Base-by-base conservation (phyloP, 2,797 vertebrate species). In the Avahi laniger region DNA sequence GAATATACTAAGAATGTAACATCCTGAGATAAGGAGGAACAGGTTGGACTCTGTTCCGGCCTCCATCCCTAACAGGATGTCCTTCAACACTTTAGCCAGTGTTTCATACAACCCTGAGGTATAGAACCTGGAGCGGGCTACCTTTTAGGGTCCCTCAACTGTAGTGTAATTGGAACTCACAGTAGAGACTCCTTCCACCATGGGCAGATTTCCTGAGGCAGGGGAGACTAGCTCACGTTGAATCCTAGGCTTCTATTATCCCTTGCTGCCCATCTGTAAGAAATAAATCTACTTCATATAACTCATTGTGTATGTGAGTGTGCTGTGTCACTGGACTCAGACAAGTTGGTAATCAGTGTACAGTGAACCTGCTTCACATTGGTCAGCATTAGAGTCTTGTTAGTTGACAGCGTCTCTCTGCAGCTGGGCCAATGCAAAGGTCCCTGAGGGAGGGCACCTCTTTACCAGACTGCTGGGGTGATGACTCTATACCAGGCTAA, bases 61-160 rank as follows among this genome's bases (percentile, higher is more conserved):
- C 2, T 41, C 43, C 50, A 4, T 1, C 1, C 30, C 5, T 2
- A 65, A 78, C 14, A 63, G 33, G 1, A 59, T 52, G 2, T 33
- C 28, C 15, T 92, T 83, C 18, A 38, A 46, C 0, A 10, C 26
- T 5, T 24, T 69, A 52, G 24, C 12, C 4, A 30, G 73, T 38
- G 33, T 28, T 22, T 79, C n/a, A 15, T 26, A 38, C 57, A 26
- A 79, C 4, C 48, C 30, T 78, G 50, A 61, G 24, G 7, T 38
- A 22, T 38, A 48, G 20, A 63, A 26, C 18, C 30, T 14, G 0
- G 0, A 35, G 1, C 26, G 33, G 38, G 35, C 22, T 61, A 11
- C 20, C 33, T 28, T 14, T 69, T 15, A 22, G 2, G 41, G 15
- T 48, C 11, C 7, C 11, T 48, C 13, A 41, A 1, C 7, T 67